Evolutionary conservation across 2,888 invertebrate species (phyloP).

Genomic region (Dryobota labecula): DNA sequence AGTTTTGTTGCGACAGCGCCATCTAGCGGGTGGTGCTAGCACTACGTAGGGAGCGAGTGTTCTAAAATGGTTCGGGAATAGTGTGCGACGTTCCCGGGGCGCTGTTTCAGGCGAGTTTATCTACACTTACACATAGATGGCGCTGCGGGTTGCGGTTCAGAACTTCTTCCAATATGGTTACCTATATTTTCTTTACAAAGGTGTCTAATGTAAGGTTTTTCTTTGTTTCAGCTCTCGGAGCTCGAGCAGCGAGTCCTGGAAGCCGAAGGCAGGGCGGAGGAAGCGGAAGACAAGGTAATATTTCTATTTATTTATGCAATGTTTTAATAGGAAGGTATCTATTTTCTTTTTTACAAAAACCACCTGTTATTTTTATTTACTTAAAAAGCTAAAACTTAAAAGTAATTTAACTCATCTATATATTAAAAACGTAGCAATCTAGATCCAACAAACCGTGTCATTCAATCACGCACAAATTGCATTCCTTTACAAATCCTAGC

Average conservation of each 20-base stretch:
- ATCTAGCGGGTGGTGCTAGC: conserved; percentile 82
- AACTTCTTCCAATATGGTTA: conserved; percentile 6
- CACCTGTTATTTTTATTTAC: too few species aligned
- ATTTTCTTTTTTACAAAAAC: neutral
- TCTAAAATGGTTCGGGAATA: conserved; percentile 57
- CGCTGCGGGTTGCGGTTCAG: conserved; percentile 69
- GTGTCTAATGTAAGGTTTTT: conserved; percentile 49
- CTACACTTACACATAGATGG: conserved; percentile 74
- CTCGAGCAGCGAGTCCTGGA: conserved; percentile 97
- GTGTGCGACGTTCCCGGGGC: conserved; percentile 45
- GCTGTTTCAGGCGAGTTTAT: conserved; percentile 33
- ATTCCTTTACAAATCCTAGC: conserved; percentile 56
- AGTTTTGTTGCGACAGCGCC: conserved; percentile 75
- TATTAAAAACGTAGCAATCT: neutral
- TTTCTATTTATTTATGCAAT: too few species aligned
- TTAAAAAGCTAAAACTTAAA: neutral
- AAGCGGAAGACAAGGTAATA: conserved; percentile 98
- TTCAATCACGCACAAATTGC: conserved; percentile 55
- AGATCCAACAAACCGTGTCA: conserved; percentile 16
- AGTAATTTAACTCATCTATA: neutral
- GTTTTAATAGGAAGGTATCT: too few species aligned
- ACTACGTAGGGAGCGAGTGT: conserved; percentile 61
- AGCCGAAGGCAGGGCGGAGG: conserved; percentile 97
- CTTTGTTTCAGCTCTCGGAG: conserved; percentile 96
- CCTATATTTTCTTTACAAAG: conserved; percentile 18